Evolutionary conservation across 2,797 vertebrate species (phyloP).

Genomic region (Leptoclinus maculatus): DNA sequence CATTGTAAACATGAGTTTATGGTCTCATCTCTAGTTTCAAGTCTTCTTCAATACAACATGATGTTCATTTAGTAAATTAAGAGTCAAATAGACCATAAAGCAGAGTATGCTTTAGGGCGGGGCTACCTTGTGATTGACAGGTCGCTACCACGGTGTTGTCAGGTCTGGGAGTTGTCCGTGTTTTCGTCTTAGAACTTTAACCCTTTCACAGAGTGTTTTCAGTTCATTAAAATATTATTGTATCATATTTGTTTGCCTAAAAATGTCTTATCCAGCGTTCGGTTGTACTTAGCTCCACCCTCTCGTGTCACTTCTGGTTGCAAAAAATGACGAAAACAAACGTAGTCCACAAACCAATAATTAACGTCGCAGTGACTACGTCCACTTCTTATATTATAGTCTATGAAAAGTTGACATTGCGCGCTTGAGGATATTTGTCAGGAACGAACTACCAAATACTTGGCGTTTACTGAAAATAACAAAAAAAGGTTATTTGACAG

Average conservation of each 20-base stretch:
- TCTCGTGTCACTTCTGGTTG: too few species aligned
- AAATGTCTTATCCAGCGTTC: too few species aligned
- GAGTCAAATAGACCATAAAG: background rate
- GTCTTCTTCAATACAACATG: too few species aligned
- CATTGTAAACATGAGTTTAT: background rate
- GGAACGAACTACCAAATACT: background rate
- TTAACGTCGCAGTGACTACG: background rate
- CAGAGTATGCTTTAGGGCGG: background rate
- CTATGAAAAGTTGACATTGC: background rate
- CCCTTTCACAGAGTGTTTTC: too few species aligned
- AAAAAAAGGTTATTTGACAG: background rate
- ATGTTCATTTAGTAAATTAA: too few species aligned
- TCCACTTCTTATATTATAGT: background rate
- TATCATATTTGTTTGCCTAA: too few species aligned
- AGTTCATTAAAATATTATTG: too few species aligned
- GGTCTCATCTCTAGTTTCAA: background rate
- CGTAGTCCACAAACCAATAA: background rate
- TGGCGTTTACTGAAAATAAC: background rate
- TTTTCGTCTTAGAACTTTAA: too few species aligned
- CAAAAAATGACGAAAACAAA: too few species aligned
- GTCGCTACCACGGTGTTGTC: too few species aligned
- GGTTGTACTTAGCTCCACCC: too few species aligned
- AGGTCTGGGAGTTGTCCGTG: background rate
- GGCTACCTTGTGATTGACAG: background rate
- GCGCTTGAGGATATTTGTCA: background rate